Percentiles rank a stretch among this genome's conserved stretches.
These are phyloP conservation scores for Poeciliopsis prolifica DNA, from an alignment of 2,113 vertebrate genomes.

Conservation along the genomic window DNA sequence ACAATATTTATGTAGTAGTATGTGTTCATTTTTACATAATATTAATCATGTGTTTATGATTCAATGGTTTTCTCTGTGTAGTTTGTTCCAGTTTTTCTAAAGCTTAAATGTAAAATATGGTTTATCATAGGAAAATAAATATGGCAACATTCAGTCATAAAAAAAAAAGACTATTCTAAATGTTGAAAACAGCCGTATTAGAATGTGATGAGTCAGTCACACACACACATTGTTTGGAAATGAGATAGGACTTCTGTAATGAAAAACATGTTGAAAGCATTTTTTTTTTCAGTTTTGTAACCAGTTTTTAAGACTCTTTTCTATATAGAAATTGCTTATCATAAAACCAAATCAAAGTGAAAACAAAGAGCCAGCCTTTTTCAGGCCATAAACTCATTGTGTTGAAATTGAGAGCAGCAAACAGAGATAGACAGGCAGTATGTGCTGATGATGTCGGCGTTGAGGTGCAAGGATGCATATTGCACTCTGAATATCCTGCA, in stretches of 20 bases:
- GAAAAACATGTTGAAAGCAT: background rate
- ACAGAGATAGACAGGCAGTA: slow-evolving; percentile 20
- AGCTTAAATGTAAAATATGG: background rate
- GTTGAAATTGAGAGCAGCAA: slow-evolving; percentile 26
- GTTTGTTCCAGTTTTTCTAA: background rate
- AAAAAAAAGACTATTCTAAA: background rate
- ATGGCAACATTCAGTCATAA: background rate
- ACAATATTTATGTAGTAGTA: background rate
- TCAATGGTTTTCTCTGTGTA: background rate
- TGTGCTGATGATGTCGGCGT: slow-evolving; percentile 12
- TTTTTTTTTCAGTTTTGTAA: background rate
- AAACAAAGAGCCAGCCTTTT: slow-evolving; percentile 13
- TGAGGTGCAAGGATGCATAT: slow-evolving; percentile 49
- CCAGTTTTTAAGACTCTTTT: background rate
- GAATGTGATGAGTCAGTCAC: background rate
- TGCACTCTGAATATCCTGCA: slow-evolving; percentile 46
- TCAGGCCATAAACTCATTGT: slow-evolving; percentile 46
- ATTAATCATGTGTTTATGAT: too few relatives aligned
- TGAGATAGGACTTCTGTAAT: background rate
- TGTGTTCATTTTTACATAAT: background rate
- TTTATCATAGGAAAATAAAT: background rate
- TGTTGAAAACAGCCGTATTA: background rate
- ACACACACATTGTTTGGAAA: background rate
- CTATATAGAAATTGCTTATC: slow-evolving; percentile 1
- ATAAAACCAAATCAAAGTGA: slow-evolving; percentile 11